These are phyloP conservation scores for Eulimnadia texana DNA, from an alignment of 1,140 invertebrate genomes.

Conservation along the genomic window DNA sequence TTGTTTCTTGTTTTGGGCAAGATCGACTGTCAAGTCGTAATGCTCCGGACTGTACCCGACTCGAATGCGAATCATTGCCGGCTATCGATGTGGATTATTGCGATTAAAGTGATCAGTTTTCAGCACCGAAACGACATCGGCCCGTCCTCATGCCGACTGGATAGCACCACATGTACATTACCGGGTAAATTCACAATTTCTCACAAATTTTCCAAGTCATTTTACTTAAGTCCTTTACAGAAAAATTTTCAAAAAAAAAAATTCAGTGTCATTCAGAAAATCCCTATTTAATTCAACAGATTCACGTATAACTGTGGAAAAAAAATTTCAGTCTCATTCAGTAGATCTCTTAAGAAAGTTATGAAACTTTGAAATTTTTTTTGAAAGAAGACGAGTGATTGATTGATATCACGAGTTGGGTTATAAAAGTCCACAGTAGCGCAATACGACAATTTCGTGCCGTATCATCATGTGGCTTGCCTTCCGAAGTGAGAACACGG, in stretches of 20 bases:
- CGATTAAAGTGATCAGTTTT: not conserved
- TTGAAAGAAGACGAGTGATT: not conserved
- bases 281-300: too few species aligned
- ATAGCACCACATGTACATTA: conserved; percentile 12
- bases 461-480: not conserved
- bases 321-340: too few species aligned
- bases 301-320: too few species aligned
- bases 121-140: conserved; percentile 8
- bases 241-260: too few species aligned
- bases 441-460: not conserved
- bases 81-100: not conserved
- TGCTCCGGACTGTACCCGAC: not conserved
- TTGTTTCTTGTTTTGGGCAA: too few species aligned
- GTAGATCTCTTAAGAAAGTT: too few species aligned
- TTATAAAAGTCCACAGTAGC: not conserved
- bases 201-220: not conserved
- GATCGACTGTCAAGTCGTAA: too few species aligned
- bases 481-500: not conserved
- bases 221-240: not conserved
- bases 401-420: not conserved
- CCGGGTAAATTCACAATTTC: not conserved
- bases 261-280: too few species aligned
- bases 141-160: conserved; percentile 13
- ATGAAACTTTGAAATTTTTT: too few species aligned
- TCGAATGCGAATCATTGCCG: not conserved